Base-by-base conservation (phyloP, 2,888 invertebrate species). In the Drosophila trichaetosa region DNA sequence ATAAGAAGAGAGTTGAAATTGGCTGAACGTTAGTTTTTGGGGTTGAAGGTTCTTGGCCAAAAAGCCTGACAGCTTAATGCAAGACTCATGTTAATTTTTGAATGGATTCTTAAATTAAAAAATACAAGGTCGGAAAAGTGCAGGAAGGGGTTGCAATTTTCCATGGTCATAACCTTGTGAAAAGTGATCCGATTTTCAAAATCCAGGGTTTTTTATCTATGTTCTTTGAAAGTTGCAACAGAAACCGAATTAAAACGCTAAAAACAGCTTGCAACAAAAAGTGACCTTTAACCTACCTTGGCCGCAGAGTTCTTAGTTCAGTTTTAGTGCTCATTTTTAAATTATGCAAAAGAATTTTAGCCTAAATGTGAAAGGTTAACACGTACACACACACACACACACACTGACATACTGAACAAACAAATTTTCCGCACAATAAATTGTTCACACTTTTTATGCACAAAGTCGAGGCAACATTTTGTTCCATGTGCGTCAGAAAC, bases 341-440 rank as follows among this genome's bases (percentile, higher is more conserved):
- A 85, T 83, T 80, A 85, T 89, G 83, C 78, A 83, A 78, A 87
- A 72, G 71, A 67, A 65, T 76, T 74, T 68, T 38, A 24, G 60
- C 56, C 49, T 59, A 73, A 51, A 71, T 76, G 65, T 62, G 65
- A 66, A 66, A 73, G 63, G 76, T 52, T 62, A 42, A 51, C 56
- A 53, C 0, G 4, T 2, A 40, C 51, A 18, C 36, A 38, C 18
- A 18, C 8, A 38, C 38, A 1, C 38, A 61, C 56, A 64, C 46
- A 59, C 40, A 61, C 53, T 68, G 46, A 33, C 65, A 54, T 13
- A 38, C 48, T 69, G 56, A 79, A 72, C 73, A 58, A 71, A 77
- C 63, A 69, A 69, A 80, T 85, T 87, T 89, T 89, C 85, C 89
- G 73, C 87, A 76, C 85, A 89, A 89, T 87, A 80, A 83, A 80